Percentiles rank a stretch among this genome's conserved stretches.
These are phyloP conservation scores for Epinotia brunnichana DNA, from an alignment of 2,888 invertebrate species.

Conservation along the genomic window DNA sequence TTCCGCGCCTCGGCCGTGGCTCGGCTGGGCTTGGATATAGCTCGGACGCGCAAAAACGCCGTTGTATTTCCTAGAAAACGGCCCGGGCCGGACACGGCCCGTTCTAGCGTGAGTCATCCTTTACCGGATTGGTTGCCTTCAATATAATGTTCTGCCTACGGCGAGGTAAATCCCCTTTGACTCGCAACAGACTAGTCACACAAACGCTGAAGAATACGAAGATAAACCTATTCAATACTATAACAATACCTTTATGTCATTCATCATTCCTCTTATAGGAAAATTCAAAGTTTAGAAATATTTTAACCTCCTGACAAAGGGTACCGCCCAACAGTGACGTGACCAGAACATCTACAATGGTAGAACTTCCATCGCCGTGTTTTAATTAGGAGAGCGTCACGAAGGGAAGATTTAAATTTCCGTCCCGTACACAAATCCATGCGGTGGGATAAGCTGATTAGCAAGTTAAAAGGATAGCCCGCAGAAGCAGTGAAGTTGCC, in stretches of 20 bases:
- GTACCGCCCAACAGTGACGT: not conserved
- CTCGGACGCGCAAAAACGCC: too few relatives aligned
- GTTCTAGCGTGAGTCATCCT: too few relatives aligned
- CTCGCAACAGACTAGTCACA: not conserved
- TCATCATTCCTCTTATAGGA: too few relatives aligned
- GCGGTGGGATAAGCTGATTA: slow-evolving; percentile 73
- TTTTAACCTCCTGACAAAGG: not conserved
- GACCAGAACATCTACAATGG: slow-evolving; percentile 10
- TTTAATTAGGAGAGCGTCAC: slow-evolving; percentile 59
- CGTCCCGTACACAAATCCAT: slow-evolving; percentile 63
- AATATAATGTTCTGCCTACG: too few relatives aligned
- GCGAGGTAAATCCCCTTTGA: not conserved
- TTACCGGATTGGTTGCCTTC: not conserved
- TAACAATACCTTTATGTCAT: not conserved
- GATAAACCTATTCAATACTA: not conserved
- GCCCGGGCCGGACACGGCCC: too few relatives aligned
- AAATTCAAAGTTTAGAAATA: too few relatives aligned
- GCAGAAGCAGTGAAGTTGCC: slow-evolving; percentile 59
- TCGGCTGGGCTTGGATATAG: too few relatives aligned
- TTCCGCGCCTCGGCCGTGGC: too few relatives aligned
- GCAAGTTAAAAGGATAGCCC: slow-evolving; percentile 70
- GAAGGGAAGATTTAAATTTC: slow-evolving; percentile 57
- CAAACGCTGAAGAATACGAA: not conserved
- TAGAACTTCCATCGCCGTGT: slow-evolving; percentile 43
- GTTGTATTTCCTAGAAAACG: too few relatives aligned